Base-by-base conservation (phyloP, 2,888 invertebrate species). In the Liodrosophila aerea region DNA sequence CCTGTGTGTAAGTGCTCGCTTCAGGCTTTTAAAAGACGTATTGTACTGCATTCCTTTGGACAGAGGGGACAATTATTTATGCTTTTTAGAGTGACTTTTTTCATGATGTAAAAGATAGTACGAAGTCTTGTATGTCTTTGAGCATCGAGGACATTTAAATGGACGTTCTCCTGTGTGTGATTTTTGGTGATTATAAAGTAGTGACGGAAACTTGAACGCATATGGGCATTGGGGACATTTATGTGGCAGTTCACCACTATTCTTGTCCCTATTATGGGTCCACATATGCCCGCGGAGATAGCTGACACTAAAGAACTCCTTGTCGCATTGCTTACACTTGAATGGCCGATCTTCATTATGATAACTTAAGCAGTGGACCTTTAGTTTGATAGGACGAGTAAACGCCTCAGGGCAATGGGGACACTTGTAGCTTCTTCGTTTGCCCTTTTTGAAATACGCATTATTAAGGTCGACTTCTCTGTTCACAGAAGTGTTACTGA, bases 191-290 rank as follows among this genome's bases (percentile, higher is more conserved):
- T 61, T 46, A 5, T 49, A 61, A 3, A 72, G 47, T 7, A 67
- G 54, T 8, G 54, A 43, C 7, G 67, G 53, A n/a, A 39, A 61
- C 13, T 41, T 33, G 36, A 88, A 88, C 0, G 84, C 81, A 22
- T 76, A 78, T 0, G 89, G 87, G 64, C 92, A 92, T 9, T 91
- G 72, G 40, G 91, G 91, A 74, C 92, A 92, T 60, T 90, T 90
- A 70, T 92, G 92, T 0, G 92, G 92, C 9, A 83, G 70, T 29
- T 88, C 88, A 1, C 92, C 92, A 0, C 92, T 22, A 5, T 22
- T 2, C 22, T n/a, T 22, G 3, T 22, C 22, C 5, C 22, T 22
- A 22, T 2, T 92, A 64, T 92, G 92, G 0, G 91, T 91, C 44
- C 92, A 85, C 86, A 91, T 90, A 65, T 92, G 54, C 2, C 47